Percentiles rank a stretch among this genome's conserved stretches.
phyloP scores from a whole-genome alignment of 1,140 invertebrate genomes.

The Drosophila asahinai region DNA sequence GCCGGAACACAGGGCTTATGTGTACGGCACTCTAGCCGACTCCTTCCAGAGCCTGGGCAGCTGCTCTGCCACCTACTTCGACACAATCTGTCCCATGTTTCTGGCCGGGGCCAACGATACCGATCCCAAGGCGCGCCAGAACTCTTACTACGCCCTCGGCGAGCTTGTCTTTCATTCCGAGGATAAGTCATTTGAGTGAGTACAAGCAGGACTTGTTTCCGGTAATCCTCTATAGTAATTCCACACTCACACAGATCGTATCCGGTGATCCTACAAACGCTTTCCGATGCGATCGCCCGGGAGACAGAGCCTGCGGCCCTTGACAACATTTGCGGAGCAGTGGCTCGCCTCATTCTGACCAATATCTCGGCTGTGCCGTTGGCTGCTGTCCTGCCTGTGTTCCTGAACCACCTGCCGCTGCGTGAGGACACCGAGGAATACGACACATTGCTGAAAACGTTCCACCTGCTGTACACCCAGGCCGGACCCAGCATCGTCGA shows the following conservation, averaged over 20 bases:
- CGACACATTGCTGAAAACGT: constrained; percentile 89
- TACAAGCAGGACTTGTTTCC: neutral
- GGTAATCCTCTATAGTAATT: neutral
- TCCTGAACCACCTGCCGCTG: constrained; percentile 90
- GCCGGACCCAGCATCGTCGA: constrained; percentile 86
- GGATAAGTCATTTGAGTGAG: constrained; percentile 78
- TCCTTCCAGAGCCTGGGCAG: constrained; percentile 88
- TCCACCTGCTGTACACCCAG: constrained; percentile 88
- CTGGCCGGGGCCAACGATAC: constrained; percentile 87
- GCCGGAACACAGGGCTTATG: constrained; percentile 88
- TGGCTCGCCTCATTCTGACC: constrained; percentile 90
- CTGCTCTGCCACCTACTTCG: constrained; percentile 87
- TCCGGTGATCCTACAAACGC: constrained; percentile 87
- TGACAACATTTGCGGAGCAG: constrained; percentile 92
- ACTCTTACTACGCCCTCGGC: constrained; percentile 91
- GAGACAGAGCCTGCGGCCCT: constrained; percentile 88
- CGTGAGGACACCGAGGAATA: constrained; percentile 92
- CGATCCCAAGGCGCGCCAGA: constrained; percentile 90
- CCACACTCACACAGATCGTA: constrained; percentile 51
- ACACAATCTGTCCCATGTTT: constrained; percentile 88
- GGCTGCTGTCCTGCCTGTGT: constrained; percentile 90
- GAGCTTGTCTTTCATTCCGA: constrained; percentile 88
- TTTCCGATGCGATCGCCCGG: constrained; percentile 88
- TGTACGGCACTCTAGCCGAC: constrained; percentile 90
- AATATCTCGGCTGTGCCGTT: constrained; percentile 89